A percentile compares a stretch with the other conserved stretches of the same genome.
Conservation (phyloP, 2,888 invertebrate species). For the Ormyrus labotus region DNA sequence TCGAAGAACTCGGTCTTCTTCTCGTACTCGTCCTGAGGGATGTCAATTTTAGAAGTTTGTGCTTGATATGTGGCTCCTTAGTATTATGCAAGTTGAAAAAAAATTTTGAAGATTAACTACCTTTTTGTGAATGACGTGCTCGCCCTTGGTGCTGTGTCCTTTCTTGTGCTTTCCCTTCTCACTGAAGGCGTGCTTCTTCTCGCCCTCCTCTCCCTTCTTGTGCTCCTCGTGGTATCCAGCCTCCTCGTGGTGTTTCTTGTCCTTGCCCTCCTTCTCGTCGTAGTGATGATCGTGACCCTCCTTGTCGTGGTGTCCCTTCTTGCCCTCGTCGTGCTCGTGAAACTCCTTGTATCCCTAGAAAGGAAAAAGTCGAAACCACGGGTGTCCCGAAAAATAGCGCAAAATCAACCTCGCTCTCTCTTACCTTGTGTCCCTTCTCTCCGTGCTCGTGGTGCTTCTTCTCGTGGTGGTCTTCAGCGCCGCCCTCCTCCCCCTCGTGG, state of each 20-base stretch:
- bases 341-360: constrained; percentile 63
- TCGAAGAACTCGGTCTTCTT: constrained; percentile 87
- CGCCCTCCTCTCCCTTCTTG: constrained; percentile 81
- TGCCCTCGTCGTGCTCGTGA: constrained; percentile 72
- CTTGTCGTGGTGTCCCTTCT: constrained; percentile 83
- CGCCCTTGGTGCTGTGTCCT: constrained; percentile 76
- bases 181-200: constrained; percentile 72
- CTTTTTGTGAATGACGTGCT: constrained; percentile 76
- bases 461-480: constrained; percentile 42
- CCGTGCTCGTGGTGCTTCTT: constrained; percentile 54
- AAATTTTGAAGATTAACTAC: constrained; percentile 56
- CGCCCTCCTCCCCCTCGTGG: constrained; percentile 7
- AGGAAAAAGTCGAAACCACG: too few relatives aligned
- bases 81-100: too few relatives aligned
- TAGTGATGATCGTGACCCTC: constrained; percentile 82
- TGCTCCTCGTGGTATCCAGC: constrained; percentile 82
- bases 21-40: constrained; percentile 81
- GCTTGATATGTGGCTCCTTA: too few relatives aligned
- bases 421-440: constrained; percentile 60
- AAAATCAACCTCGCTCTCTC: too few relatives aligned
- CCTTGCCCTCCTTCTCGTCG: constrained; percentile 81
- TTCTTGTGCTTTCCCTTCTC: constrained; percentile 75
- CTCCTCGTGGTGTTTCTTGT: constrained; percentile 81
- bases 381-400: too few relatives aligned
- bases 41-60: neutral